Percentiles rank a stretch among this genome's conserved stretches.
These are phyloP conservation scores for Xiphias gladius DNA, from an alignment of 2,113 vertebrate genomes.

Conservation along the genomic window DNA sequence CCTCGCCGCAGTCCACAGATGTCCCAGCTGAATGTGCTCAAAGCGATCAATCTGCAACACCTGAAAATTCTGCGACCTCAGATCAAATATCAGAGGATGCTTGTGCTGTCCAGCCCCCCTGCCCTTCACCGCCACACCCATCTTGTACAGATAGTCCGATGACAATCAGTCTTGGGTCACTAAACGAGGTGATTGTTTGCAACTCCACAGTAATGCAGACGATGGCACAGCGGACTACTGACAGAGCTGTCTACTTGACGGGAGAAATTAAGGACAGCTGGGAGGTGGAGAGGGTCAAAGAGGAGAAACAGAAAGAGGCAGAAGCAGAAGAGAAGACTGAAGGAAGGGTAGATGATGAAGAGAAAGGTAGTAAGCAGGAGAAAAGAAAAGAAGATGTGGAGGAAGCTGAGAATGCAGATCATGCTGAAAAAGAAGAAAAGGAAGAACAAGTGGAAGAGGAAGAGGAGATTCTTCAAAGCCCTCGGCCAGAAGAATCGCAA, in stretches of 20 bases:
- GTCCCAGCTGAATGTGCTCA: not conserved
- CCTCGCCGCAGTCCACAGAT: constrained; percentile 7
- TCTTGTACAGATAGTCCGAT: constrained; percentile 4
- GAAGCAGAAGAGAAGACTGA: not conserved
- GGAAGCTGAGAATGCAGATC: not conserved
- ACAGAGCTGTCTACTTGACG: constrained; percentile 72
- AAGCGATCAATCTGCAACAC: not conserved
- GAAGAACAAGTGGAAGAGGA: not conserved
- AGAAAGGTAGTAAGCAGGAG: not conserved
- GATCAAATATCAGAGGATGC: constrained; percentile 28
- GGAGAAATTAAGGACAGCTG: constrained; percentile 60
- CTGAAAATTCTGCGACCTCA: not conserved
- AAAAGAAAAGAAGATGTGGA: not conserved
- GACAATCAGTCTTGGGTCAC: constrained; percentile 51
- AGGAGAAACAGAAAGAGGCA: constrained; percentile 29
- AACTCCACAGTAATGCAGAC: not conserved
- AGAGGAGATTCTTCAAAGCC: constrained; percentile 5
- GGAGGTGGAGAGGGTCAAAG: constrained; percentile 48
- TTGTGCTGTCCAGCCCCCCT: constrained; percentile 6
- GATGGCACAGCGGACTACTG: constrained; percentile 27
- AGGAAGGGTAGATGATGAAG: not conserved
- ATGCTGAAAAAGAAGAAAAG: not conserved
- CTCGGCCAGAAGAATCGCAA: constrained; percentile 12
- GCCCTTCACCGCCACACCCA: not conserved
- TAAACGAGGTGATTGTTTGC: constrained; percentile 46